Conservation (phyloP, 1,140 invertebrate species). For the Panulirus ornatus region DNA sequence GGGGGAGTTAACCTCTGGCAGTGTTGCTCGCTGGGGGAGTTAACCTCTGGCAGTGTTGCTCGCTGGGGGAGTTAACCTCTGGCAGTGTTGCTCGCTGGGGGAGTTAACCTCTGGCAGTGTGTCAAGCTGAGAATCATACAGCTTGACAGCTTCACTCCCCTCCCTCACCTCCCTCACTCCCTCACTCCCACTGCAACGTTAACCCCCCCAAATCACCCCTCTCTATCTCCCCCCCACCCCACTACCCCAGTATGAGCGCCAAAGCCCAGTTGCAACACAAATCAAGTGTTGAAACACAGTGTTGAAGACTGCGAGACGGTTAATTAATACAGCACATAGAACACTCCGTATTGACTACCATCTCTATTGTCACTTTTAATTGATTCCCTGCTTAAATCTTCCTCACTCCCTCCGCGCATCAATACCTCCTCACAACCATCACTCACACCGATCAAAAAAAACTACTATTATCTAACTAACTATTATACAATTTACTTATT, state of each 20-base stretch:
- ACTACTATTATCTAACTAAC: not conserved
- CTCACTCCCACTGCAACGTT: not conserved
- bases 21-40: too few species aligned
- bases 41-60: too few species aligned
- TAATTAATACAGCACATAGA: not conserved
- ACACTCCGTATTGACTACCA: constrained; percentile 24
- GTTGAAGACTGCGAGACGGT: not conserved
- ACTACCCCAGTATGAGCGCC: not conserved
- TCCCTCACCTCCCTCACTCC: not conserved
- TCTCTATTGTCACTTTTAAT: constrained; percentile 44
- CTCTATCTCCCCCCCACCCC: not conserved
- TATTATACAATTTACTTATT: not conserved
- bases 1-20: too few species aligned
- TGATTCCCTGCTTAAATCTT: constrained; percentile 42
- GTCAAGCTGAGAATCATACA: too few species aligned
- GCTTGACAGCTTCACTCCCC: not conserved
- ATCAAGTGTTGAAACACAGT: not conserved
- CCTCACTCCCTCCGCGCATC: not conserved
- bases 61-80: too few species aligned
- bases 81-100: too few species aligned
- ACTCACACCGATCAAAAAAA: not conserved
- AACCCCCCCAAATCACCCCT: not conserved
- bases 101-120: too few species aligned
- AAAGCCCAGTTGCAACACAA: not conserved
- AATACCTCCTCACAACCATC: not conserved